Evolutionary conservation across 92 coral and sea anemone species (phyloP), one percentile per base, ranked within the genome.

Genomic region (Porites rus): DNA sequence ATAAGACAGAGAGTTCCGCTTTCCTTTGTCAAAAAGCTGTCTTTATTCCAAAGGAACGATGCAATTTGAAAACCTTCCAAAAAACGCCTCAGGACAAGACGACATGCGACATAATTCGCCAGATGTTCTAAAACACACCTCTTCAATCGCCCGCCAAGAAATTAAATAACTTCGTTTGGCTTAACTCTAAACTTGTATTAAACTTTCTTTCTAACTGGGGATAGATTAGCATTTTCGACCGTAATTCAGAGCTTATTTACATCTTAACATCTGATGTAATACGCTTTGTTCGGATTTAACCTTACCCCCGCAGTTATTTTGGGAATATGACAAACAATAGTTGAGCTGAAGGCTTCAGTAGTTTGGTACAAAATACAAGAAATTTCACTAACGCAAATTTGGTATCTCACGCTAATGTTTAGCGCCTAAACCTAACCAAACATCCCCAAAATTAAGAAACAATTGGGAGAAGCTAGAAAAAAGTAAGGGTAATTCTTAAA

Each of bases 321-420:
- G 56, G 38, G 86, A 58, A 56, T 63, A 81, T 81, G 86, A 81
- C 78, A 70, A 71, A 38, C 6, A 70, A 71, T n/a, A 52, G 69
- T 81, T 70, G 17, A 3, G 28, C 53, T 60, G 16, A 78, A 63
- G 83, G 83, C 46, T 78, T 65, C 64, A 78, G n/a, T 18, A 12
- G 18, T 25, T n/a, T n/a, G 50, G 59, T 78, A 43, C 20, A 79
- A 62, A 66, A 14, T 56, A 10, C 61, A 56, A 56, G 12, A 56
- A 56, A 14, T 56, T 56, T 56, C 16, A 56, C 11, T 11, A 56
- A 14, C 61, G 17, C 61, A 56, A 10, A 6, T 10, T 56, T 10
- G 61, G 61, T 10, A 56, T 56, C 16, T 56, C 61, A 56, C 61
- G 16, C 43, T 38, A 38, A 69, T 58, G 22, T 72, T 56, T 56